A percentile compares a stretch with the other conserved stretches of the same genome.
Conservation (phyloP, 2,888 invertebrate genomes). For the Eucriotettix oculatus region DNA sequence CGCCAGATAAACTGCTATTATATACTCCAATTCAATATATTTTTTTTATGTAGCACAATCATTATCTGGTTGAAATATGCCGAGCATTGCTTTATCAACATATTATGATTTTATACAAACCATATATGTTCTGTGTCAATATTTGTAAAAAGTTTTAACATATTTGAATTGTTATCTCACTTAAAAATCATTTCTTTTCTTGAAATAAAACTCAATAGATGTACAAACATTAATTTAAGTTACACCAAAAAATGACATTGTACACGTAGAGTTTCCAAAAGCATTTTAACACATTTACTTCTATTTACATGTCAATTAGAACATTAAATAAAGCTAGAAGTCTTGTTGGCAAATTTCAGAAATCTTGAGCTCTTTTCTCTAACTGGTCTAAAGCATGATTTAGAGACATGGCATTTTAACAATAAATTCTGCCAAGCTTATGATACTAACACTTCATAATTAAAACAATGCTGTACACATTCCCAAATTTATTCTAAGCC, state of each 20-base stretch:
- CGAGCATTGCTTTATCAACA: too few relatives aligned
- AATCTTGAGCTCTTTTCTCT: constrained; percentile 1
- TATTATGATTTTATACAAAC: neutral
- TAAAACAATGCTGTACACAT: neutral
- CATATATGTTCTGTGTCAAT: neutral
- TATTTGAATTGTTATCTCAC: neutral
- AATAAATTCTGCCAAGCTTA: neutral
- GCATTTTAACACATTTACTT: constrained; percentile 4
- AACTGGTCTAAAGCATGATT: neutral
- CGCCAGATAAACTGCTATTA: too few relatives aligned
- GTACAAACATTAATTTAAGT: constrained; percentile 3
- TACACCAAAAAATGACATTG: constrained; percentile 6
- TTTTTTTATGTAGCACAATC: too few relatives aligned
- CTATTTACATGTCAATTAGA: constrained; percentile 5
- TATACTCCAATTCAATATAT: too few relatives aligned
- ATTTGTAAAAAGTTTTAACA: neutral
- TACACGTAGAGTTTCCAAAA: constrained; percentile 3
- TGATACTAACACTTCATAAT: neutral
- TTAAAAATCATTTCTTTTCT: neutral
- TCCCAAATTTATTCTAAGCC: neutral
- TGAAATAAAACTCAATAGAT: constrained; percentile 3
- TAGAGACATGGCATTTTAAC: neutral
- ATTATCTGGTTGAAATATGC: too few relatives aligned
- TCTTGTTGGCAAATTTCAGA: constrained; percentile 6
- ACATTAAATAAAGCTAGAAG: constrained; percentile 7